phyloP scores from a whole-genome alignment of 2,113 vertebrate species.

The zebrafish (Danio rerio) region GRCz12tu NC_133182.1:16408001-16408500 shows the following conservation, averaged over 20 bases:
- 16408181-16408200: not conserved
- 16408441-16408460: slow-evolving; percentile 9
- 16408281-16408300: slow-evolving; percentile 31
- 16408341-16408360: slow-evolving; percentile 37
- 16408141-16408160: slow-evolving; percentile 79
- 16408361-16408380: slow-evolving; percentile 35
- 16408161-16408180: slow-evolving; percentile 67
- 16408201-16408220: slow-evolving; percentile 1
- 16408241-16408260: slow-evolving; percentile 39
- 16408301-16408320: slow-evolving; percentile 2
- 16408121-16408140: slow-evolving; percentile 73
- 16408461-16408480: not conserved
- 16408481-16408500: no score
- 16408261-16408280: slow-evolving; percentile 15
- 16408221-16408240: slow-evolving; percentile 18
- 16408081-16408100: slow-evolving; percentile 51
- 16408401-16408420: slow-evolving; percentile 57
- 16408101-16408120: slow-evolving; percentile 69
- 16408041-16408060: not conserved
- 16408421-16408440: slow-evolving; percentile 60
- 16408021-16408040: no score
- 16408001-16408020: no score
- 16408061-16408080: slow-evolving; percentile 58
- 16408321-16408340: slow-evolving; percentile 4
- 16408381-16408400: slow-evolving; percentile 43